Base-by-base conservation (phyloP, 2,797 vertebrate genomes). In the Lemur catta region DNA sequence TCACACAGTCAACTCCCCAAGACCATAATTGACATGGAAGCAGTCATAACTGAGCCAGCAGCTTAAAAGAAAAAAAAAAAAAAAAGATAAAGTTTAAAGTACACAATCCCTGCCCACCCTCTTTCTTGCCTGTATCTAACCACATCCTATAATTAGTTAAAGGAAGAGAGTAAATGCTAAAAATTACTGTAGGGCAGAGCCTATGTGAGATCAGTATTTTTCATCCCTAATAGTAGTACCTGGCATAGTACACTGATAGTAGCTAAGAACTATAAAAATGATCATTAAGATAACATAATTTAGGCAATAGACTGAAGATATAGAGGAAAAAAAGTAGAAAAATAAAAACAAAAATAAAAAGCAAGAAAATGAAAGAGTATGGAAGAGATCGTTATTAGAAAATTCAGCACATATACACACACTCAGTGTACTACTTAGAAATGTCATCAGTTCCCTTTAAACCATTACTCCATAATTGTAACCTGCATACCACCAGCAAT, bases 201-300 rank as follows among this genome's bases (percentile, higher is more conserved):
- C 24, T 33, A 18, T 1, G 9, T 5, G 15, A 76, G 17, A 46
- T 7, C 1, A 48, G 1, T 10, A 30, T 10, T 81, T 65, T 72
- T 57, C 2, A 13, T 33, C 9, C 4, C 28, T 52, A 30, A n/a
- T 5, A 12, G 2, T 52, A 17, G 2, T 52, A 17, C 14, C 2
- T 38, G 2, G n/a, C n/a, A 67, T 7, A n/a, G 15, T 18, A 22
- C 22, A n/a, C 7, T 30, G 15, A 78, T 0, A 76, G 50, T 12
- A 38, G 9, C 43, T 33, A 63, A 48, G 38, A 65, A 35, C 9
- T 50, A 46, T 10, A 24, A 3, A 61, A 88, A 63, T 18, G 1
- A 63, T 28, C 33, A 59, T 1, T n/a, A 33, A 76, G 41, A 20
- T 35, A n/a, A 50, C 1, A 59, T 7, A 28, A 52, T 33, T 67